Evolutionary conservation across 1,140 invertebrate genomes (phyloP), one percentile per base, ranked within the genome.

Genomic region (Bombus ignitus): DNA sequence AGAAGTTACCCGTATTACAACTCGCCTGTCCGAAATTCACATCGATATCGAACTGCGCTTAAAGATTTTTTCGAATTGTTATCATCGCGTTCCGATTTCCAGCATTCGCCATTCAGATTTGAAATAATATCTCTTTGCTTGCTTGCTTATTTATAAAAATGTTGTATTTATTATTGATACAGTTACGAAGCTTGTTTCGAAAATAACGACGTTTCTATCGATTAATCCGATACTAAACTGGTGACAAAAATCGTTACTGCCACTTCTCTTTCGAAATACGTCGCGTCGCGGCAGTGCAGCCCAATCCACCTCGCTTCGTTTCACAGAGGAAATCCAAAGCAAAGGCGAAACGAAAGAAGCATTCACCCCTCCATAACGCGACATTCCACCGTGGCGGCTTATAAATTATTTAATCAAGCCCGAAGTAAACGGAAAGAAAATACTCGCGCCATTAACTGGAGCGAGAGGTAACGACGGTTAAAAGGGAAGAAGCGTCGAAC

Each of bases 361-460:
- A 44, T 25, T 39, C 25, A 42, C 72, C 53, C 66, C 74, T 68
- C 76, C 74, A 68, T 91, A 92, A 44, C n/a, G 44, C 92, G 93
- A 94, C 93, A 94, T 94, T 94, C 92, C 93, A 85, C 75, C 22
- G 89, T 66, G 88, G 87, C 76, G 89, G 91, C 93, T 94, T 93
- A 94, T 94, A 94, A 94, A 94, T 94, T 94, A 93, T 94, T 94
- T 94, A 94, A 94, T 94, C 94, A 94, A 94, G 90, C 83, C 75
- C 53, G 59, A 86, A 90, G 88, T 88, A 92, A 90, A 89, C 86
- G 92, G 92, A 94, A 95, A 94, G 94, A 95, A 94, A 94, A 94
- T 95, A 95, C 94, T 94, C 92, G 87, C 89, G 88, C 90, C 91
- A 92, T 94, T 94, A 94, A 90, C 90, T 87, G 84, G 53, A 87